Evolutionary conservation across 2,888 invertebrate species (phyloP), one percentile per base, ranked within the genome.

Genomic region (Mythimna vitellina): DNA sequence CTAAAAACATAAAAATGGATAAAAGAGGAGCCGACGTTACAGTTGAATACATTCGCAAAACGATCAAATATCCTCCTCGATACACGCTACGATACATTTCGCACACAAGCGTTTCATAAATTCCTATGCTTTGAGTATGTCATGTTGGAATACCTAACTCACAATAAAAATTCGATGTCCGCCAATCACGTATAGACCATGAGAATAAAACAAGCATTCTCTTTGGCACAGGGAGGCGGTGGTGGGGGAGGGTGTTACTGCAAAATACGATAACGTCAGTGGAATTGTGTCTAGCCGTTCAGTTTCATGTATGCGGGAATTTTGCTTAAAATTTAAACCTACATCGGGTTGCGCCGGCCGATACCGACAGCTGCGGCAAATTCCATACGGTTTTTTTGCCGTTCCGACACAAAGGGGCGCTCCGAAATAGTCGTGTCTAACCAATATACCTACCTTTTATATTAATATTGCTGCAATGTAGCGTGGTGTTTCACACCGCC

Each of bases 221-320:
- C 86, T 88, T 87, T 85, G 82, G 84, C 88, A 86, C 87, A 80
- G 83, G 83, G 87, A 54, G 81, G 64, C n/a, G 70, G 75, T 65
- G 76, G 35, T 49, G 61, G 66, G 64, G 73, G 54, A 68, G 82
- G 83, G 77, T 78, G 75, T 78, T 75, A 63, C 79, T 86, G 77
- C 85, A 84, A 85, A 88, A 89, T 86, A 87, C 86, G 88, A 90
- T 91, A 89, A 87, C 89, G 87, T 89, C 87, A 85, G 78, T 87
- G 85, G 83, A 86, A 88, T 87, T 86, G 82, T 87, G 86, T 88
- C 87, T 88, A 86, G 84, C 86, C 84, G 83, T 86, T 85, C 87
- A 83, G 87, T 87, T 87, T 87, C 84, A 87, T 87, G 83, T 79
- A 84, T 83, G 82, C 76, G 81, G 69, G 83, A 86, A 85, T 87